phyloP scores from a whole-genome alignment of 2,797 vertebrate species.

The Cyprinella venusta region DNA sequence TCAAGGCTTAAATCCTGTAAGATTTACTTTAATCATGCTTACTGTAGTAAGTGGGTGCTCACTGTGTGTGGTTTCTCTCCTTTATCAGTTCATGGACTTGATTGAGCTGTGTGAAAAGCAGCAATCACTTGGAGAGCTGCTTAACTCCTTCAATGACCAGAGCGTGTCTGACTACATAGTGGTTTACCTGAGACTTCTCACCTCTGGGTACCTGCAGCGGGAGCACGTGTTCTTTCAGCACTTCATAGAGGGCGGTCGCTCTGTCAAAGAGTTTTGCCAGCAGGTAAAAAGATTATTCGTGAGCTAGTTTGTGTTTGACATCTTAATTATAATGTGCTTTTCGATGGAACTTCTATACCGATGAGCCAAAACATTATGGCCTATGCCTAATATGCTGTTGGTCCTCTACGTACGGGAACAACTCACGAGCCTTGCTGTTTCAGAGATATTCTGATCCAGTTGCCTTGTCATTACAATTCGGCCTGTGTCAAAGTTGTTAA shows the following conservation, averaged over 20 bases:
- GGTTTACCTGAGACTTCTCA: conserved; percentile 93
- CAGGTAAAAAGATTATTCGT: conserved; percentile 76
- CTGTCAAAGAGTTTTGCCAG: conserved; percentile 95
- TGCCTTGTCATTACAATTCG: background rate
- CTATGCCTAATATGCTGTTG: background rate
- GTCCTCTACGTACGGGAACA: background rate
- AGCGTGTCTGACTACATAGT: conserved; percentile 94
- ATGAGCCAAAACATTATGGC: background rate
- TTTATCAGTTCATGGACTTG: conserved; percentile 91
- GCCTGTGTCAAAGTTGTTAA: background rate
- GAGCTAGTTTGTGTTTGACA: background rate
- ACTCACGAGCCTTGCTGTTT: background rate
- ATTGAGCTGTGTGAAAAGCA: conserved; percentile 92
- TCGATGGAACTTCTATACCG: background rate
- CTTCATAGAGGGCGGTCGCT: conserved; percentile 95
- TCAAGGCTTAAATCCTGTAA: background rate
- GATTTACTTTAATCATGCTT: background rate
- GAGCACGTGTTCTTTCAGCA: conserved; percentile 87
- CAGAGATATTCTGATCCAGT: background rate
- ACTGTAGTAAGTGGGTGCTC: background rate
- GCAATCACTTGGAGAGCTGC: conserved; percentile 83
- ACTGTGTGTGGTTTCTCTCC: background rate
- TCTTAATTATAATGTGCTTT: background rate
- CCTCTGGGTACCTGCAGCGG: conserved; percentile 92
- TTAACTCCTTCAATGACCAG: conserved; percentile 92